Evolutionary conservation across 2,888 invertebrate species (phyloP), one percentile per base, ranked within the genome.

Genomic region (Griposia aprilina): DNA sequence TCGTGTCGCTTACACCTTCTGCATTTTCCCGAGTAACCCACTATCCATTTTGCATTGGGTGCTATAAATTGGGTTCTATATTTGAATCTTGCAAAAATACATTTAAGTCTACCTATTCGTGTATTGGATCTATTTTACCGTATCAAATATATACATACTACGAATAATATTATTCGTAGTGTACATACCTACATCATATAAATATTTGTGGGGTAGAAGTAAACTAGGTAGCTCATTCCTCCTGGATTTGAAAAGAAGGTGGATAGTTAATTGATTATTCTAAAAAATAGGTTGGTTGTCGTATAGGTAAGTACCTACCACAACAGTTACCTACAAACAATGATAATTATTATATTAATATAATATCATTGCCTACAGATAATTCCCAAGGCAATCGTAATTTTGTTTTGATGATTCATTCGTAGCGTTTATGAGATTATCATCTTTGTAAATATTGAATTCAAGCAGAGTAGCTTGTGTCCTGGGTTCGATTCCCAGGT

Each of bases 361-460:
- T n/a, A n/a, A n/a, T n/a, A n/a, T n/a, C n/a, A n/a, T n/a, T n/a
- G n/a, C n/a, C n/a, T n/a, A n/a, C n/a, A n/a, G n/a, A n/a, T 26
- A 57, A 41, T 57, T 76, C 36, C 26, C 7, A 15, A 50, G 13
- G 17, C 30, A 23, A 30, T 36, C 15, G 17, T 45, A 20, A 15
- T n/a, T 78, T 78, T 78, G 55, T 78, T 78, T 78, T 68, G 36
- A 62, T 69, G 45, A 78, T 55, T 78, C 45, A 55, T 69, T 55
- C 17, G n/a, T 52, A 66, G 17, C 15, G 30, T 45, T 62, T 70
- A 13, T 62, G 36, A 67, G 66, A 26, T 50, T 59, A 76, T 59
- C 76, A 41, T 59, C 17, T 23, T 65, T 30, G 15, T 68, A 78
- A n/a, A n/a, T 59, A 36, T 13, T 23, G 57, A 57, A 30, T 23